phyloP scores from a whole-genome alignment of 2,113 vertebrate genomes.

The Thunnus maccoyii region DNA sequence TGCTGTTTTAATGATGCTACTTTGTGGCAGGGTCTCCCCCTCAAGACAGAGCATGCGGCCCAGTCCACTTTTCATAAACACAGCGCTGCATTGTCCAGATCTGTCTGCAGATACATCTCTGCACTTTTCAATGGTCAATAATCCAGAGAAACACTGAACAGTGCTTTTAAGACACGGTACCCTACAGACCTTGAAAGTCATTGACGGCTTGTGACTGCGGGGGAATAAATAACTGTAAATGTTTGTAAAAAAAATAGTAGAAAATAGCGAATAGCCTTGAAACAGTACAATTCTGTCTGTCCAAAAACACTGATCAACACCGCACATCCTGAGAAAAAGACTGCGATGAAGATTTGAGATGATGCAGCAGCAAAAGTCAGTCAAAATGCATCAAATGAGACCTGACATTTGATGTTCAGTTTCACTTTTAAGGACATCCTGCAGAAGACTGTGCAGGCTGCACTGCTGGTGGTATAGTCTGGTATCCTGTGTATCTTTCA shows the following conservation, averaged over 20 bases:
- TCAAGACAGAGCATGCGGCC: slow-evolving; percentile 40
- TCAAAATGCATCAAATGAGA: neutral
- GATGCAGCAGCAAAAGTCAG: neutral
- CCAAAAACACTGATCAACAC: neutral
- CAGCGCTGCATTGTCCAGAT: slow-evolving; percentile 34
- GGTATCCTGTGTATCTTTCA: too few relatives aligned
- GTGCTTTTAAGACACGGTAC: neutral
- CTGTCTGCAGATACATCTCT: slow-evolving; percentile 1
- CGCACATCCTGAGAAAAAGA: neutral
- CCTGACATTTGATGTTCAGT: neutral
- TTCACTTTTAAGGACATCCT: neutral
- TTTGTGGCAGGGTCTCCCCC: slow-evolving; percentile 45
- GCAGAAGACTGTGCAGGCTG: too few relatives aligned
- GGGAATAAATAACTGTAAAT: neutral
- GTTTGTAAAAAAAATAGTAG: too few relatives aligned
- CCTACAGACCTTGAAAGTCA: neutral
- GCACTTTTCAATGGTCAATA: slow-evolving; percentile 6
- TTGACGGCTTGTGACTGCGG: neutral
- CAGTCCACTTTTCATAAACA: slow-evolving; percentile 9
- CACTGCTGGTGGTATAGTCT: too few relatives aligned
- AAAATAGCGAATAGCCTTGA: neutral
- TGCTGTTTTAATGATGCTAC: slow-evolving; percentile 55
- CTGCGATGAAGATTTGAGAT: neutral
- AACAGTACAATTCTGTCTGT: neutral
- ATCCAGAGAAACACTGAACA: slow-evolving; percentile 19